Evolutionary conservation across 2,888 invertebrate species (phyloP), one percentile per base, ranked within the genome.

Genomic region (Plebejus argus): DNA sequence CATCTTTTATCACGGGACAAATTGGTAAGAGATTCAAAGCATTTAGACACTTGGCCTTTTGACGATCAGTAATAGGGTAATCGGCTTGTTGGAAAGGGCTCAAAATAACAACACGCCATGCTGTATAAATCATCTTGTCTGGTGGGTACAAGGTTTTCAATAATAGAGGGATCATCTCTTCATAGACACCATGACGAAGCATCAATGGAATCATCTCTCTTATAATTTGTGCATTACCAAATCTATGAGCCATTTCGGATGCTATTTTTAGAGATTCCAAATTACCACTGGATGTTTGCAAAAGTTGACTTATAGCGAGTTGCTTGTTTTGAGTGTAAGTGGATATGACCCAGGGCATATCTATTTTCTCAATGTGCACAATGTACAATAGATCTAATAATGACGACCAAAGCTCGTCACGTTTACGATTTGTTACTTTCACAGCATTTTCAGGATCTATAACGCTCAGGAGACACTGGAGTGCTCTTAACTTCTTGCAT

Each of bases 401-500:
- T n/a, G 88, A 89, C 28, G 83, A 80, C 94, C 94, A 94, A 75
- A 94, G 83, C n/a, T 85, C 87, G 75, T 90, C 87, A 70, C 93
- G 89, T 81, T 90, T 90, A 75, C 87, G 86, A 81, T 91, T 90
- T 61, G 94, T 89, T 45, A 94, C 93, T 86, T 92, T 94, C 18
- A 92, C 85, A 53, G 93, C 90, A 77, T 92, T 91, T 79, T 94
- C 94, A 15, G 90, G 83, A 79, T 94, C 93, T 74, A 93, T 89
- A 33, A 94, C 86, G 82, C 94, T 94, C 87, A 94, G 90, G 70
- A 94, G 84, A 82, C 94, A 94, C 83, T 94, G 94, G 35, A 94
- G 85, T 70, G 94, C 94, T 83, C 93, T 86, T 81, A 94, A 85
- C 85, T 94, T 93, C 83, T 93, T 94, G 78, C 87, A 86, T 84